Evolutionary conservation across 2,113 vertebrate species (phyloP), one percentile per base, ranked within the genome.

Genomic region (Rutilus rutilus): DNA sequence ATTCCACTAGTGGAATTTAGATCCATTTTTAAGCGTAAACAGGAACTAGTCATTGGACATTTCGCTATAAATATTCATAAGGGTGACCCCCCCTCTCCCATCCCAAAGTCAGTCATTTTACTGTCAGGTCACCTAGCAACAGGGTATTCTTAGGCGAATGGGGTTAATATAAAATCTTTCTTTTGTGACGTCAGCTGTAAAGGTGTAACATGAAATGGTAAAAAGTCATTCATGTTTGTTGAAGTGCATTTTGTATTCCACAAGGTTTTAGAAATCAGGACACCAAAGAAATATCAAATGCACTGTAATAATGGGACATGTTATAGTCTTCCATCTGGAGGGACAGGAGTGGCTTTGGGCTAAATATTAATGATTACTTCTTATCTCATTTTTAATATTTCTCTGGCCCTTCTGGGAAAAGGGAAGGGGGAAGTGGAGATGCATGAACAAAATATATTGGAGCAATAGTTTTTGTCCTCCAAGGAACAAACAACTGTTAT

Each of bases 71-170:
- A 89, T 87, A 86, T 88, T 86, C 74, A 87, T 86, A 17, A 89
- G 59, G 42, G 25, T 85, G 67, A 74, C 84, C 65, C 57, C 30
- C 78, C 12, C 39, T n/a, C n/a, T n/a, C 30, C 57, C 39, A 85
- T 85, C 47, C 78, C 74, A 75, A 88, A 84, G 64, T 83, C 81
- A 86, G 82, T 74, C 74, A 85, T 79, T 42, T 79, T 78, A 54
- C 30, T 65, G 82, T 27, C 27, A 80, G 71, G 86, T 89, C 85
- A 77, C 89, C 79, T 89, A 90, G 90, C 89, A 91, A 90, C 90
- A 81, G 86, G 25, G 39, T 86, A 65, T 77, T 83, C 52, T 83
- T 83, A 62, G 78, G 30, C 52, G 59, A 57, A 86, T 59, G 54
- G 78, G 84, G 57, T 85, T 73, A 89, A 80, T 78, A 39, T 85